These are phyloP conservation scores for Pocillopora grandis DNA, from an alignment of 92 coral and sea anemone species.

Conservation along the genomic window DNA sequence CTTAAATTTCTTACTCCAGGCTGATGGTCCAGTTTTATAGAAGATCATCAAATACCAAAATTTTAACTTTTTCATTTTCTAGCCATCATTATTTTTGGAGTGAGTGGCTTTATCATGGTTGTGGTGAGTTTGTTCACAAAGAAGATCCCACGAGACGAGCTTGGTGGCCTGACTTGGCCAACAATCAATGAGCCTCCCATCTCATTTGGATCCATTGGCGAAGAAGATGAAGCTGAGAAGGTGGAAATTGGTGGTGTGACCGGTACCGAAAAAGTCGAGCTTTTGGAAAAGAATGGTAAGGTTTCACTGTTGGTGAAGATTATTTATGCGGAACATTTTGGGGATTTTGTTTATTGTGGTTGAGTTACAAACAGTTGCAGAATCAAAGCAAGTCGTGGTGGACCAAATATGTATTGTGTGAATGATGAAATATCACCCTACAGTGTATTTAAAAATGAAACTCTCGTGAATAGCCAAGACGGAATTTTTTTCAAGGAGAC, in stretches of 20 bases:
- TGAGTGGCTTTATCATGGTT: slow-evolving; percentile 70
- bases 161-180: slow-evolving; percentile 97
- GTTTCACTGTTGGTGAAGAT: not conserved
- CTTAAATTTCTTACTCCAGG: too few species aligned
- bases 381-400: too few species aligned
- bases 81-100: slow-evolving; percentile 81
- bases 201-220: slow-evolving; percentile 57
- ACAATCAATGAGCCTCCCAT: slow-evolving; percentile 84
- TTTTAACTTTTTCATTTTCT: not conserved
- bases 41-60: not conserved
- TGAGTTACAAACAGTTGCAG: too few species aligned
- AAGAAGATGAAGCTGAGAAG: slow-evolving; percentile 10
- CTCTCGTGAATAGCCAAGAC: too few species aligned
- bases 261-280: slow-evolving; percentile 3
- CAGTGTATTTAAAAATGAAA: too few species aligned
- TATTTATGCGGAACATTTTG: too few species aligned
- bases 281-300: slow-evolving; percentile 23
- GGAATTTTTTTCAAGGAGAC: too few species aligned
- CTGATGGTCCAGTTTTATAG: not conserved
- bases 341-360: too few species aligned
- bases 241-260: not conserved
- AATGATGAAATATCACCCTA: too few species aligned
- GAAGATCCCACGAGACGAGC: slow-evolving; percentile 86
- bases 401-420: too few species aligned
- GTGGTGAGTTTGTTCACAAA: slow-evolving; percentile 82